Conservation (phyloP, 2,888 invertebrate genomes). For the Cataglyphis livida region DNA sequence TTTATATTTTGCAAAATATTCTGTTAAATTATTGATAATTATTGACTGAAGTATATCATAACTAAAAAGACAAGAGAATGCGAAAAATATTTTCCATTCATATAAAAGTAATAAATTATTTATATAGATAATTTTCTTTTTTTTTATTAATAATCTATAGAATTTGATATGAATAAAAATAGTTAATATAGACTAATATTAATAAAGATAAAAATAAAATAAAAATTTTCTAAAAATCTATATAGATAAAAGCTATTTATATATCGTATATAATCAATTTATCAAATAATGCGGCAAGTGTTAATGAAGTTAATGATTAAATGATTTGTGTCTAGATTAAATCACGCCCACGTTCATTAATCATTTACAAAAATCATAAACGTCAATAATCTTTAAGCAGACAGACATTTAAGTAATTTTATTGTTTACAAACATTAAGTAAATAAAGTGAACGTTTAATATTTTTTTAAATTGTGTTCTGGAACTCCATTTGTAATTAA, state of each 20-base stretch:
- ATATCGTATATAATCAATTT: constrained; percentile 14
- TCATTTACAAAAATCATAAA: constrained; percentile 23
- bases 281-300: constrained; percentile 43
- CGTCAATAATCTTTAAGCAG: constrained; percentile 1
- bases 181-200: too few relatives aligned
- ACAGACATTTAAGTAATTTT: not conserved
- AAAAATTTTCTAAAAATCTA: too few relatives aligned
- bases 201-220: too few relatives aligned
- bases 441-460: not conserved
- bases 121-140: not conserved
- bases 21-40: not conserved
- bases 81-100: constrained; percentile 8
- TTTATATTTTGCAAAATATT: constrained; percentile 2
- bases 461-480: not conserved
- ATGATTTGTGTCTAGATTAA: constrained; percentile 30
- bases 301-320: constrained; percentile 39
- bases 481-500: not conserved
- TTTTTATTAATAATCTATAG: not conserved
- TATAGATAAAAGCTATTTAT: not conserved
- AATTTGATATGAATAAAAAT: too few relatives aligned
- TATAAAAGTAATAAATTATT: constrained; percentile 34
- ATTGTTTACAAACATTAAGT: not conserved
- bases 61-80: not conserved
- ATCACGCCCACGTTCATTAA: constrained; percentile 23
- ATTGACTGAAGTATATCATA: not conserved